phyloP scores from a whole-genome alignment of 2,797 vertebrate species.

The Fistularia commersonii region DNA sequence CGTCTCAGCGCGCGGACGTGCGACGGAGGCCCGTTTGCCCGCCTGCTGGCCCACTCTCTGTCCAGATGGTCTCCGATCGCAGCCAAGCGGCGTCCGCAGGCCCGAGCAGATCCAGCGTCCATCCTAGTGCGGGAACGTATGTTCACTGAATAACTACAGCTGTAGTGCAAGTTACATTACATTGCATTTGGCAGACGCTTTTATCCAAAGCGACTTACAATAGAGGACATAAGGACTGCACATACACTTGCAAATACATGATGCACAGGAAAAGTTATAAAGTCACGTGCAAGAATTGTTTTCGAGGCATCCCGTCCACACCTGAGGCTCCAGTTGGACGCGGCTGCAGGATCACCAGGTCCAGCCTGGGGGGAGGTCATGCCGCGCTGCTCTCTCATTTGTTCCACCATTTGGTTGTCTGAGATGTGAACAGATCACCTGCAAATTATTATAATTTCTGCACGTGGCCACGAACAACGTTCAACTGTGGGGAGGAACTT shows the following conservation, averaged over 20 bases:
- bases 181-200: too few species aligned
- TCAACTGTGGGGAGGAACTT: neutral
- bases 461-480: too few species aligned
- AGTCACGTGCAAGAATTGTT: too few species aligned
- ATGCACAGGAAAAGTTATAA: too few species aligned
- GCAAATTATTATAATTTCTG: constrained; percentile 3
- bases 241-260: too few species aligned
- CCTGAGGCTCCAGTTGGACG: constrained; percentile 59
- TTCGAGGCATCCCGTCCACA: constrained; percentile 28
- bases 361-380: constrained; percentile 70
- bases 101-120: constrained; percentile 57
- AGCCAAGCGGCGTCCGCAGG: constrained; percentile 82
- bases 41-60: constrained; percentile 46
- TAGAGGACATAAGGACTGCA: too few species aligned
- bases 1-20: constrained; percentile 48
- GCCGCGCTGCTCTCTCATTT: constrained; percentile 45
- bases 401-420: constrained; percentile 75
- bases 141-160: too few species aligned
- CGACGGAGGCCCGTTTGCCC: constrained; percentile 22
- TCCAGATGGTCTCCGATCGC: constrained; percentile 85
- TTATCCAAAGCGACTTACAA: too few species aligned
- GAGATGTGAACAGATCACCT: constrained; percentile 12
- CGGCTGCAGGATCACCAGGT: constrained; percentile 55
- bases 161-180: too few species aligned
- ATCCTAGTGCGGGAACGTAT: constrained; percentile 27